Conservation (phyloP, 1,140 invertebrate genomes). For the Zaprionus vittiger region DNA sequence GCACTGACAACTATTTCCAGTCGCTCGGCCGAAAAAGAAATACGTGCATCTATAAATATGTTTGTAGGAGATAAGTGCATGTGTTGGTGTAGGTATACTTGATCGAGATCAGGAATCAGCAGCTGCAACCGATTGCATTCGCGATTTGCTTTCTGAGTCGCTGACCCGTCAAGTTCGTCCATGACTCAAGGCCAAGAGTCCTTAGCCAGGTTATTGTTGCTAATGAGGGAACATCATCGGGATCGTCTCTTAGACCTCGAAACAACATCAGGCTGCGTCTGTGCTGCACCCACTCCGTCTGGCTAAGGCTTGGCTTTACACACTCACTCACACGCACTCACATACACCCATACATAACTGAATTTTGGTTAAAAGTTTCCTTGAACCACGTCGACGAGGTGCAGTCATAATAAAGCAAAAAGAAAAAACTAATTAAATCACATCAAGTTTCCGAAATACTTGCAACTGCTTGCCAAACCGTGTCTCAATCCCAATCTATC, state of each 20-base stretch:
- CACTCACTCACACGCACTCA: conserved; percentile 8
- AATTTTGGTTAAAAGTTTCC: conserved; percentile 53
- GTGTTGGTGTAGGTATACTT: background rate
- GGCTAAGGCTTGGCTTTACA: conserved; percentile 34
- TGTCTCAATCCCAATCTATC: conserved; percentile 17
- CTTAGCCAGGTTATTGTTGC: conserved; percentile 66
- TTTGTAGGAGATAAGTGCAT: background rate
- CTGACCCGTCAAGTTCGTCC: conserved; percentile 57
- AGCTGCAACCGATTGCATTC: conserved; percentile 17
- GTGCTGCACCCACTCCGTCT: conserved; percentile 27
- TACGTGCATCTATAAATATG: conserved; percentile 10
- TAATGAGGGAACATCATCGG: conserved; percentile 53
- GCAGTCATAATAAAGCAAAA: conserved; percentile 48
- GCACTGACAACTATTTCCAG: conserved; percentile 81
- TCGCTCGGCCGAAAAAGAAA: conserved; percentile 21
- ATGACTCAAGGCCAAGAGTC: conserved; percentile 46
- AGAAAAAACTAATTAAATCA: conserved; percentile 68
- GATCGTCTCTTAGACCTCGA: background rate
- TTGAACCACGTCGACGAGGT: conserved; percentile 61
- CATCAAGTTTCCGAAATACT: conserved; percentile 72
- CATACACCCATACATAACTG: background rate
- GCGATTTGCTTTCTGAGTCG: conserved; percentile 55
- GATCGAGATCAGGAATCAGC: conserved; percentile 6
- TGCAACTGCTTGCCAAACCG: conserved; percentile 50
- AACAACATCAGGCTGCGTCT: conserved; percentile 18